phyloP scores from a whole-genome alignment of 1,140 invertebrate genomes.

The Apis laboriosa region DNA sequence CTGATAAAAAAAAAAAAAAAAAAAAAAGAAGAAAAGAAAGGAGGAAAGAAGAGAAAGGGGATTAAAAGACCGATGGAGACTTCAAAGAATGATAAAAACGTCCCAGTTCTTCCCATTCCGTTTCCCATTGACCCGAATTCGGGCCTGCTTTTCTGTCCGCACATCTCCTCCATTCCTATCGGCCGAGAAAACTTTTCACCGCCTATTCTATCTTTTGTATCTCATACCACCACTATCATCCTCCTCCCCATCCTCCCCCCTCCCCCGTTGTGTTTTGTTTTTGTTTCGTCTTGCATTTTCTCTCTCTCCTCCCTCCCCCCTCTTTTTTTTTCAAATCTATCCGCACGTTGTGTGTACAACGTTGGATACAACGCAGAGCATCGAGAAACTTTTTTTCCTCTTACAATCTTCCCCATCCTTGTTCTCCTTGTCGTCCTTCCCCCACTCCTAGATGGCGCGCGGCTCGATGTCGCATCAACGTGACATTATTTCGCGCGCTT shows the following conservation, averaged over 20 bases:
- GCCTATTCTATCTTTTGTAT: slow-evolving; percentile 58
- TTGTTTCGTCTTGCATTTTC: slow-evolving; percentile 19
- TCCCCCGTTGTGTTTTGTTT: slow-evolving; percentile 24
- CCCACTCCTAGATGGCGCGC: no score
- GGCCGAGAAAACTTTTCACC: slow-evolving; percentile 56
- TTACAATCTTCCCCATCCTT: slow-evolving; percentile 1
- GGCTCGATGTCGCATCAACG: slow-evolving; percentile 32
- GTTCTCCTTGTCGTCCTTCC: neutral
- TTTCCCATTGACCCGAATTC: slow-evolving; percentile 59
- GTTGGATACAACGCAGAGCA: neutral
- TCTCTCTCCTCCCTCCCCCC: neutral
- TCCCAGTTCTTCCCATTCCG: slow-evolving; percentile 1
- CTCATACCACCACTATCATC: slow-evolving; percentile 27
- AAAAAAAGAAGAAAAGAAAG: neutral
- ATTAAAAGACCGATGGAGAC: slow-evolving; percentile 33
- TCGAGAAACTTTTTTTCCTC: slow-evolving; percentile 17
- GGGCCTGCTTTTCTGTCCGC: slow-evolving; percentile 2
- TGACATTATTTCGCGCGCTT: slow-evolving; percentile 41
- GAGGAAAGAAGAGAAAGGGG: neutral
- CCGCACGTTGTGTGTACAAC: slow-evolving; percentile 3
- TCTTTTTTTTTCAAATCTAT: slow-evolving; percentile 29
- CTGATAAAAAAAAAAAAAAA: no score
- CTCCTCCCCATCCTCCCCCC: neutral
- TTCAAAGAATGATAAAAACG: slow-evolving; percentile 38
- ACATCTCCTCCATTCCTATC: neutral